Percentiles rank a stretch among this genome's conserved stretches.
phyloP scores from a whole-genome alignment of 2,113 vertebrate genomes.

The Dicaeum eximium region DNA sequence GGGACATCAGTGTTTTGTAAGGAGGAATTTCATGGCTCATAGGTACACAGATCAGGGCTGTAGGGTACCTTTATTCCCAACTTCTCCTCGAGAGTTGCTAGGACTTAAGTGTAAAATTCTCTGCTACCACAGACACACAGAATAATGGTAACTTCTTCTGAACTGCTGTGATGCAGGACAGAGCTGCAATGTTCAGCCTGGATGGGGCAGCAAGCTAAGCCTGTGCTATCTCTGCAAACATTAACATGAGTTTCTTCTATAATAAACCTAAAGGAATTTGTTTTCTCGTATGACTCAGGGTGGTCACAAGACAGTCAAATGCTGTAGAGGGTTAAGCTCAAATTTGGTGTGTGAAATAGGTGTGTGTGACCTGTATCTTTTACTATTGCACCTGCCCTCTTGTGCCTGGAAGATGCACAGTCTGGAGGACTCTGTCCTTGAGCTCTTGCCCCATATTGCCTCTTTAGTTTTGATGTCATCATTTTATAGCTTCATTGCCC shows the following conservation, averaged over 20 bases:
- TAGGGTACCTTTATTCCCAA: neutral
- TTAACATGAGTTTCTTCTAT: neutral
- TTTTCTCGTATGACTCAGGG: constrained; percentile 12
- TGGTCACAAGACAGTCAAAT: neutral
- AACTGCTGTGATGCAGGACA: neutral
- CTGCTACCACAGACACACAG: neutral
- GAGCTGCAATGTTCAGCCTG: neutral
- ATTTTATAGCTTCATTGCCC: neutral
- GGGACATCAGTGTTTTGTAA: neutral
- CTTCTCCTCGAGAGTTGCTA: neutral
- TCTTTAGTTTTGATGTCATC: neutral
- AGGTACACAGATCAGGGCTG: neutral
- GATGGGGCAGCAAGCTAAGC: neutral
- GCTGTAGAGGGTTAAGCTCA: neutral
- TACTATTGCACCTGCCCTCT: neutral
- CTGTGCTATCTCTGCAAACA: neutral
- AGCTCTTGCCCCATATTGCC: neutral
- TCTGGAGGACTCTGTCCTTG: neutral
- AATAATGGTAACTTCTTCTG: neutral
- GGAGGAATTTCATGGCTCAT: neutral
- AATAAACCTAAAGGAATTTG: neutral
- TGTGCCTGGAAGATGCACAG: neutral
- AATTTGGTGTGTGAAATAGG: neutral
- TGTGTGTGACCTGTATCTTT: neutral
- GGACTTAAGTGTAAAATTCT: neutral